These are phyloP conservation scores for Hylaea fasciaria DNA, from an alignment of 2,888 invertebrate genomes.

Conservation along the genomic window DNA sequence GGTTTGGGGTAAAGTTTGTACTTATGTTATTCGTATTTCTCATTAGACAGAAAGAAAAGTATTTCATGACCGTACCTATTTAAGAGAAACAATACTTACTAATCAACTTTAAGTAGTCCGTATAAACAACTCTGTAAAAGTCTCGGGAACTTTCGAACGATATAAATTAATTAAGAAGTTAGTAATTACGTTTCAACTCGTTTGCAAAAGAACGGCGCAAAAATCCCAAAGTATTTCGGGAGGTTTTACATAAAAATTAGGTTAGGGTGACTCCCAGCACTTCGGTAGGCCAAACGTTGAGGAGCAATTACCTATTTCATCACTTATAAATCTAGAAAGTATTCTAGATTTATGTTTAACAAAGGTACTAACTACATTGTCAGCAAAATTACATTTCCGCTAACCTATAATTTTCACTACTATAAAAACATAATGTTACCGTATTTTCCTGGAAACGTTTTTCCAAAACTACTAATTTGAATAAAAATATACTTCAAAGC, in stretches of 20 bases:
- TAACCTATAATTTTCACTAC: no score
- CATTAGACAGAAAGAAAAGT: no score
- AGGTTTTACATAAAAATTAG: slow-evolving; percentile 21
- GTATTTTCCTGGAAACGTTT: no score
- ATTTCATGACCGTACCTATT: no score
- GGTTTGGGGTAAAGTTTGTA: neutral
- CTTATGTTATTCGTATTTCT: no score
- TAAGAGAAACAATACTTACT: neutral
- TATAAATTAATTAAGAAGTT: neutral
- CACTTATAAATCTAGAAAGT: neutral
- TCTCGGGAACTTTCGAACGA: neutral
- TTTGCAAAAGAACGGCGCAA: neutral
- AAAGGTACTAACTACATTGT: no score
- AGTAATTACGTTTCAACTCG: slow-evolving; percentile 1
- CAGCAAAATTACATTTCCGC: no score
- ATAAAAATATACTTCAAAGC: no score
- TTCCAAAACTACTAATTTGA: no score
- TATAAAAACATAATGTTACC: no score
- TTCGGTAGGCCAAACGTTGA: slow-evolving; percentile 13
- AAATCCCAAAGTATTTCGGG: slow-evolving; percentile 2
- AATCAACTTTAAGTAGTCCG: neutral
- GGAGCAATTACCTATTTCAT: slow-evolving; percentile 7
- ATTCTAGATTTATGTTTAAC: no score
- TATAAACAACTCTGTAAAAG: neutral
- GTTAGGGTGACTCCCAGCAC: slow-evolving; percentile 9